Percentiles rank a stretch among this genome's conserved stretches.
These are phyloP conservation scores for Helicoverpa zea DNA, from an alignment of 1,140 invertebrate genomes.

Conservation along the genomic window DNA sequence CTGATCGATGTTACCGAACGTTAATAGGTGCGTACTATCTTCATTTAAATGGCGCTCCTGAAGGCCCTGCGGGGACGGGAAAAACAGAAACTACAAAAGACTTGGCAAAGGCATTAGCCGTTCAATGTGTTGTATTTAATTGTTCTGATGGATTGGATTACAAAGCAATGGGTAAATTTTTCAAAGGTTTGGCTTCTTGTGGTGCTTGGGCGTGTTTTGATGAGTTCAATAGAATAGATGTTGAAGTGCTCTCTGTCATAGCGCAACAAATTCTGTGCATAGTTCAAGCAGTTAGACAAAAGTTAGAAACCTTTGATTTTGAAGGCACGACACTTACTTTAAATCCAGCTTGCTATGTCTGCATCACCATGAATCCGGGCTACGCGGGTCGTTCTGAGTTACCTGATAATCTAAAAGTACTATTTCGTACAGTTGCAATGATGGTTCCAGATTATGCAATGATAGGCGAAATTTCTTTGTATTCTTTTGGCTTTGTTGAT, in stretches of 20 bases:
- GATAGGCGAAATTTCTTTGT: slow-evolving; percentile 97
- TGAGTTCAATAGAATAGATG: slow-evolving; percentile 97
- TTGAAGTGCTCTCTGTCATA: slow-evolving; percentile 96
- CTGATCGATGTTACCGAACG: slow-evolving; percentile 95
- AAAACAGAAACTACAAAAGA: slow-evolving; percentile 98
- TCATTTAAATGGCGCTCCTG: slow-evolving; percentile 94
- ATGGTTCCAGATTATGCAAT: slow-evolving; percentile 97
- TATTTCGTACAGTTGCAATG: slow-evolving; percentile 97
- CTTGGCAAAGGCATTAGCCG: slow-evolving; percentile 95
- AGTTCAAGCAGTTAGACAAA: slow-evolving; percentile 92
- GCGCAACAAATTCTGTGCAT: slow-evolving; percentile 95
- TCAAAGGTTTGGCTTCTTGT: slow-evolving; percentile 94
- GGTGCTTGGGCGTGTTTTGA: slow-evolving; percentile 98
- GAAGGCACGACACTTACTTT: slow-evolving; percentile 95
- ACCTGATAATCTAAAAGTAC: slow-evolving; percentile 95
- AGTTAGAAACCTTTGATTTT: slow-evolving; percentile 92
- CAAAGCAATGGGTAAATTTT: slow-evolving; percentile 97
- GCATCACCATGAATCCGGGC: slow-evolving; percentile 97
- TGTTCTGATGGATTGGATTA: slow-evolving; percentile 97
- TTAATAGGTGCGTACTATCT: slow-evolving; percentile 96
- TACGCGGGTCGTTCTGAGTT: slow-evolving; percentile 95
- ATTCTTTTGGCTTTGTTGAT: slow-evolving; percentile 96
- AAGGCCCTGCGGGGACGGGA: slow-evolving; percentile 97
- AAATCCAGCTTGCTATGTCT: slow-evolving; percentile 95
- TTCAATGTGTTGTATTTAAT: slow-evolving; percentile 97